A percentile compares a stretch with the other conserved stretches of the same genome.
Evolutionary conservation across 2,888 invertebrate species (phyloP).

Genomic region (Clunio marinus): DNA sequence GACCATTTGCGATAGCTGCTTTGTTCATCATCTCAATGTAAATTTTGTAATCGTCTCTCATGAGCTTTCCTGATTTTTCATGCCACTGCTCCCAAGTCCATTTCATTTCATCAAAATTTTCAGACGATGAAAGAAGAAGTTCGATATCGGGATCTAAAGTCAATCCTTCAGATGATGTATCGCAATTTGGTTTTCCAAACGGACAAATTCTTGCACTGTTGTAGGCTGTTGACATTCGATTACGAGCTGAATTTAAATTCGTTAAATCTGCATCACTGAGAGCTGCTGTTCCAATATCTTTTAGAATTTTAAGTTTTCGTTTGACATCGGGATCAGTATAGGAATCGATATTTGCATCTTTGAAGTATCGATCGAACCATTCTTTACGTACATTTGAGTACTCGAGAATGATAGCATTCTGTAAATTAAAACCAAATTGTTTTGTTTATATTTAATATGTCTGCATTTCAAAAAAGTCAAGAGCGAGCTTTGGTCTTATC

Average conservation of each 20-base stretch:
- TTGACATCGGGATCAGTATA: constrained; percentile 48
- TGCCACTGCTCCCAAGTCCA: constrained; percentile 55
- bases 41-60: constrained; percentile 51
- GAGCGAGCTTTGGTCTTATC: no score
- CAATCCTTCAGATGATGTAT: constrained; percentile 39
- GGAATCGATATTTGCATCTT: constrained; percentile 46
- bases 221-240: constrained; percentile 46
- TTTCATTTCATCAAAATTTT: constrained; percentile 18
- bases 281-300: constrained; percentile 52
- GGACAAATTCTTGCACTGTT: constrained; percentile 48
- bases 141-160: constrained; percentile 44
- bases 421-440: background rate
- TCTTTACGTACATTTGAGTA: constrained; percentile 49
- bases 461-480: no score
- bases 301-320: constrained; percentile 51
- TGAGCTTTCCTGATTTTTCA: constrained; percentile 53
- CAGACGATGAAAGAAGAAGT: background rate
- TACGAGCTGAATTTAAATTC: constrained; percentile 42
- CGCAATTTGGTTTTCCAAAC: constrained; percentile 43
- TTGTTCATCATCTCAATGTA: constrained; percentile 55
- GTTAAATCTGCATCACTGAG: constrained; percentile 49
- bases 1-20: constrained; percentile 52
- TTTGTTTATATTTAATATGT: background rate
- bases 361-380: constrained; percentile 49
- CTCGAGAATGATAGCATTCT: constrained; percentile 19